Base-by-base conservation (phyloP, 2,888 invertebrate genomes). In the Scaptomyza reducta region DNA sequence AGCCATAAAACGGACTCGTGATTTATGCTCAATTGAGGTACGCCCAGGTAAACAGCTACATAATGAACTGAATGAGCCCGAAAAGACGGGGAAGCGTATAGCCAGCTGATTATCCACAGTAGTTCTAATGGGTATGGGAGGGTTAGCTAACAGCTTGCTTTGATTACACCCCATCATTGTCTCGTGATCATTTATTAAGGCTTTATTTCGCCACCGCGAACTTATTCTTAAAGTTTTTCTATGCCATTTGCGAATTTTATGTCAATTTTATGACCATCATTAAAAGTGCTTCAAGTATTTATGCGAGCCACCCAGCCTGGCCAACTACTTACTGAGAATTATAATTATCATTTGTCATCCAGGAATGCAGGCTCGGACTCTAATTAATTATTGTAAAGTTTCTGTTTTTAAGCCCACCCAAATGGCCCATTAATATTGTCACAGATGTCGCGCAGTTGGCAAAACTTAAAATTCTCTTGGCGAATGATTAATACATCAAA, bases 301-400 rank as follows among this genome's bases (percentile, higher is more conserved):
- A 51, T 54, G 40, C 16, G 54, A 27, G 50, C 51, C 35, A 44
- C 27, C 29, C 35, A 22, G 25, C 31, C 62, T 18, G 10, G 64
- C 40, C 49, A 76, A 71, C 72, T 77, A 75, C 51, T 58, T 58
- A 49, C 31, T 60, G 40, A 45, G 44, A 66, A 87, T 68, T 74
- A 77, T 63, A 74, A 83, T 88, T 81, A 88, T 88, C 85, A 87
- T 88, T 87, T 79, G 88, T 85, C 88, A 84, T 84, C 81, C 64
- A 3, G 60, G 35, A 3, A 38, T 56, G 56, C 65, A 42, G 57
- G 5, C 59, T 50, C 45, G 60, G 66, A 69, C 76, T 58, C 84
- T 84, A 85, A 85, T 88, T 85, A 88, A 85, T 85, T 85, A 85
- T 85, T 85, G 88, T 74, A 87, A 88, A 85, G 70, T 88, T 85